These are phyloP conservation scores for Deroplatys truncata DNA, from an alignment of 2,888 invertebrate species.

Conservation along the genomic window DNA sequence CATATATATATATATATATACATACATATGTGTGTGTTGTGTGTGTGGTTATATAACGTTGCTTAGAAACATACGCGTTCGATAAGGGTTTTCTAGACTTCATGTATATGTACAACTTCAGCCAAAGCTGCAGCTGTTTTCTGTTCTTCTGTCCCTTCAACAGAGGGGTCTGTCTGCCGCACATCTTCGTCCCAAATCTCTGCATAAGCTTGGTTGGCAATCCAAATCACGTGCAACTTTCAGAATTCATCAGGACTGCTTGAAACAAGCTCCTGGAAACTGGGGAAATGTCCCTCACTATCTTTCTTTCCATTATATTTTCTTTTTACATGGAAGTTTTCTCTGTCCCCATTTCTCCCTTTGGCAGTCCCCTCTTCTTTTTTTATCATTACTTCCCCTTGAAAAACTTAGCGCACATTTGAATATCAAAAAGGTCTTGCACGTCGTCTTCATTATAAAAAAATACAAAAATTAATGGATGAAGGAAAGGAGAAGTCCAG, in stretches of 20 bases:
- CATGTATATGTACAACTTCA: too few relatives aligned
- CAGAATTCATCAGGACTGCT: constrained; percentile 2
- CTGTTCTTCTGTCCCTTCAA: not conserved
- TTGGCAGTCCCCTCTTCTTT: not conserved
- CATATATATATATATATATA: too few relatives aligned
- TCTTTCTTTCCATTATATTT: constrained; percentile 7
- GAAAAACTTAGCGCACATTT: constrained; percentile 14
- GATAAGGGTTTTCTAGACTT: too few relatives aligned
- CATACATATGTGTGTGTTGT: too few relatives aligned
- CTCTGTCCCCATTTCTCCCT: not conserved
- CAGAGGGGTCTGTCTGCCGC: not conserved
- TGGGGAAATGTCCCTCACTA: not conserved
- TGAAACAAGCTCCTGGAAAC: not conserved
- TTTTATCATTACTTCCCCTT: not conserved
- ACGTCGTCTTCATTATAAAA: constrained; percentile 19
- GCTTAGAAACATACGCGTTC: too few relatives aligned
- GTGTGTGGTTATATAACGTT: too few relatives aligned
- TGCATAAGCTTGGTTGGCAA: not conserved
- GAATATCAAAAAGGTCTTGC: constrained; percentile 25
- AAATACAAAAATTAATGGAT: constrained; percentile 23
- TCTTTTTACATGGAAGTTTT: not conserved
- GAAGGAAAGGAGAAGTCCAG: not conserved
- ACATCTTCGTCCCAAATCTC: not conserved
- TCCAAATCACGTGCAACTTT: constrained; percentile 8
- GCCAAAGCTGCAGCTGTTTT: not conserved